Percentiles rank a stretch among this genome's conserved stretches.
Evolutionary conservation across 2,113 vertebrate species (phyloP).

Genomic region (Halichoeres trimaculatus): DNA sequence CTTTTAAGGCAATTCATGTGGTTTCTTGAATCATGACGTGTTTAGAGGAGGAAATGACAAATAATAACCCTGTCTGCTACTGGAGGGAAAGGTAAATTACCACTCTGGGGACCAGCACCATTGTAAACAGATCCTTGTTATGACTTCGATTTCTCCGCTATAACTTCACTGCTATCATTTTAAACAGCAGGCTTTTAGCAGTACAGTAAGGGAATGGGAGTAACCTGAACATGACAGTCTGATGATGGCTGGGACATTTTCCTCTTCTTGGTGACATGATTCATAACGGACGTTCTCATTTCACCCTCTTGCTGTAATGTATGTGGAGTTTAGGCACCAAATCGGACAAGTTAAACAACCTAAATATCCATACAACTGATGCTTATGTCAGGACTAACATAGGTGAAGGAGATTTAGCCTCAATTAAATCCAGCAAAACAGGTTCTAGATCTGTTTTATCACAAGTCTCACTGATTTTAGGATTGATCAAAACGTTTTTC

Average conservation of each 20-base stretch:
- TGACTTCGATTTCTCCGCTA: background rate
- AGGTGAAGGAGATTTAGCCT: background rate
- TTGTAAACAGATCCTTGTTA: background rate
- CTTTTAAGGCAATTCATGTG: conserved; percentile 80
- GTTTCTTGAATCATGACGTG: conserved; percentile 53
- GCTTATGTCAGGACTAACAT: background rate
- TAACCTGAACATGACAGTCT: too few species aligned
- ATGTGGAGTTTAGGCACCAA: conserved; percentile 7
- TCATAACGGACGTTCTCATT: too few species aligned
- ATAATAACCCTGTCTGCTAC: conserved; percentile 22
- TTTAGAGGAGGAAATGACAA: conserved; percentile 40
- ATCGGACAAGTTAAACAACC: conserved; percentile 26
- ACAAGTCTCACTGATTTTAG: background rate
- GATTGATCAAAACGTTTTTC: conserved; percentile 41
- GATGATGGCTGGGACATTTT: too few species aligned
- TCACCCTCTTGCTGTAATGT: conserved; percentile 19
- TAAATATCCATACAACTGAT: background rate
- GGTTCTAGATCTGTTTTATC: background rate
- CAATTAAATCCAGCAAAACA: background rate
- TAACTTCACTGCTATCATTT: fast-evolving
- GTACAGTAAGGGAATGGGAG: too few species aligned
- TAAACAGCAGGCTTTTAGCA: too few species aligned
- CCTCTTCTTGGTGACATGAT: too few species aligned
- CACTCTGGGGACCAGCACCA: background rate
- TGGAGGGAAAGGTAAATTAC: conserved; percentile 27